Conservation (phyloP, 92 coral and sea anemone species). For the Hydrozoanthus gracilis region DNA sequence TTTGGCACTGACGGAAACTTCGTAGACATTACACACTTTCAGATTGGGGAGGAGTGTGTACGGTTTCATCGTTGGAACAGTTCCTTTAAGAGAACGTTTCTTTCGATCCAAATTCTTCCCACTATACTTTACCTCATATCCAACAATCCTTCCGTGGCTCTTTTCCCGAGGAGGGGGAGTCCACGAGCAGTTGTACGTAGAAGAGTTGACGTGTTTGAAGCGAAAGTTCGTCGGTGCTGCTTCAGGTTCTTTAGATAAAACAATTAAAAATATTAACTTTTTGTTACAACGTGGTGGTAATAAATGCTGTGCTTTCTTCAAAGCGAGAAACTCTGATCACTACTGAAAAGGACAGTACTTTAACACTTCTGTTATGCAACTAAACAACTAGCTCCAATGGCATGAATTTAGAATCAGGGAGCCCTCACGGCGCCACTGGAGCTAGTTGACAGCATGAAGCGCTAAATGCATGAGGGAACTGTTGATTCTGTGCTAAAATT, state of each 20-base stretch:
- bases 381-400: too few species aligned
- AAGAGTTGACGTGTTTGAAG: conserved; percentile 18
- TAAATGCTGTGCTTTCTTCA: too few species aligned
- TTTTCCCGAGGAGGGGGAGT: conserved; percentile 29
- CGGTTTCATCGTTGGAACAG: neutral
- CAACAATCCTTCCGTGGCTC: conserved; percentile 7
- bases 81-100: neutral
- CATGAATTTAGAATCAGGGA: too few species aligned
- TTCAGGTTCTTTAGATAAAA: neutral
- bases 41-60: neutral
- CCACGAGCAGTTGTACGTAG: conserved; percentile 21
- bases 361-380: too few species aligned
- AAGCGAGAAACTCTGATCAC: too few species aligned
- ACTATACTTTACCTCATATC: neutral
- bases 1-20: neutral
- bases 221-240: conserved; percentile 8
- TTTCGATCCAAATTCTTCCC: neutral
- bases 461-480: too few species aligned
- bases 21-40: neutral
- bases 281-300: neutral
- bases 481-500: too few species aligned
- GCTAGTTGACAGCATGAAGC: too few species aligned
- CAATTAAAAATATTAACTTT: neutral
- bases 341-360: too few species aligned
- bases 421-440: too few species aligned